These are phyloP conservation scores for Ammodytes marinus DNA, from an alignment of 2,113 vertebrate species.

Conservation along the genomic window DNA sequence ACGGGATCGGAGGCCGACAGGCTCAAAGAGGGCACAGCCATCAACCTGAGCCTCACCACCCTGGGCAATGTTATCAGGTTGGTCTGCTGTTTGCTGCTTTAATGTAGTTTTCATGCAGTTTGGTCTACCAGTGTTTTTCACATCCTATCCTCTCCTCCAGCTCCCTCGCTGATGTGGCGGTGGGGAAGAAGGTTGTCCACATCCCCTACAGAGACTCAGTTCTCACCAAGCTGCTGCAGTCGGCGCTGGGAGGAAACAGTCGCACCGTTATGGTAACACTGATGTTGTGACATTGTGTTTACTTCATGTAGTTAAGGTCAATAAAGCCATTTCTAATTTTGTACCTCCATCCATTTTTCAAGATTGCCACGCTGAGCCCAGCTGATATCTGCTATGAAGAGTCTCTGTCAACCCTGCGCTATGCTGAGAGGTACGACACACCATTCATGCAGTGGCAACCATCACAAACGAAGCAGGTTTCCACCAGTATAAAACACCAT, in stretches of 20 bases:
- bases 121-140: not conserved
- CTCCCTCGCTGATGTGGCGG: slow-evolving; percentile 87
- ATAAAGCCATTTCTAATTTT: not conserved
- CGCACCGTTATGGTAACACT: slow-evolving; percentile 88
- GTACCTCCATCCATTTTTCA: not conserved
- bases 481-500: not conserved
- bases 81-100: not conserved
- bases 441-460: not conserved
- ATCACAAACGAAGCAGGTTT: not conserved
- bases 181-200: slow-evolving; percentile 87
- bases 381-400: slow-evolving; percentile 92
- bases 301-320: not conserved
- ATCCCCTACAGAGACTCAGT: slow-evolving; percentile 91
- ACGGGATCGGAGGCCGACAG: slow-evolving; percentile 90
- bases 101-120: not conserved
- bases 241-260: slow-evolving; percentile 91
- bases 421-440: slow-evolving; percentile 87
- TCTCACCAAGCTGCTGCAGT: slow-evolving; percentile 91
- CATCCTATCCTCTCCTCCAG: slow-evolving; percentile 63
- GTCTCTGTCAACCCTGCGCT: slow-evolving; percentile 89
- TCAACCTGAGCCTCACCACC: slow-evolving; percentile 92
- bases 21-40: slow-evolving; percentile 89
- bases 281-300: no score
- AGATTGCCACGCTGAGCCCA: slow-evolving; percentile 91
- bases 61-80: slow-evolving; percentile 94